Evolutionary conservation across 1,140 invertebrate genomes (phyloP), one percentile per base, ranked within the genome.

Genomic region (Cydia splendana): DNA sequence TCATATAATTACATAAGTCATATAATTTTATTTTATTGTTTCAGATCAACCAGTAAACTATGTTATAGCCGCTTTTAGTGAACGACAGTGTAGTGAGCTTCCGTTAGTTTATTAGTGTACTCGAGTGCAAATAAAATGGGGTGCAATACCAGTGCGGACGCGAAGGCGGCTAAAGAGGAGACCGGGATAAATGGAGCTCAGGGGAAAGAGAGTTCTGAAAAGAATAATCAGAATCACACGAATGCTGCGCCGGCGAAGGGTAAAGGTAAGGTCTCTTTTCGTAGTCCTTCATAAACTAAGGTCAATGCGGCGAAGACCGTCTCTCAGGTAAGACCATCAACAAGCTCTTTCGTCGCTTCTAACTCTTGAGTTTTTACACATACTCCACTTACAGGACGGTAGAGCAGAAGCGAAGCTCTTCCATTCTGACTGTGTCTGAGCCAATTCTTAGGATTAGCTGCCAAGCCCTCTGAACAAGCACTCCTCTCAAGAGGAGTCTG

Each of bases 61-160:
- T 71, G 67, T 71, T 71, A 71, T 71, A 71, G 67, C 67, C 67
- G n/a, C n/a, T 53, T 53, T 1, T n/a, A 71, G 67, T 71, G 13
- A 18, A 7, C 67, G 67, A 24, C n/a, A 71, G 34, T 34, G 15
- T 30, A 34, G 65, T 38, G 28, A 15, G 15, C 4, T n/a, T 34
- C 4, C 28, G 4, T 6, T 34, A 67, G 28, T 20, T 3, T 69
- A 5, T 15, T 42, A 71, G 67, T 71, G 67, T 45, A 18, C 67
- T 34, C 0, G 4, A 67, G 65, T 18, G 67, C 34, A n/a, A 34
- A 53, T 34, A 34, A 30, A n/a, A 71, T 71, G 67, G 67, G 67
- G 15, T 71, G 67, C 67, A 71, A 71, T 30, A 71, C 67, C 5
- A 71, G 67, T 42, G 34, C 67, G 20, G 67, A 71, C 67, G 67